These are phyloP conservation scores for Drosophila paracracens DNA, from an alignment of 2,888 invertebrate genomes.

Conservation along the genomic window DNA sequence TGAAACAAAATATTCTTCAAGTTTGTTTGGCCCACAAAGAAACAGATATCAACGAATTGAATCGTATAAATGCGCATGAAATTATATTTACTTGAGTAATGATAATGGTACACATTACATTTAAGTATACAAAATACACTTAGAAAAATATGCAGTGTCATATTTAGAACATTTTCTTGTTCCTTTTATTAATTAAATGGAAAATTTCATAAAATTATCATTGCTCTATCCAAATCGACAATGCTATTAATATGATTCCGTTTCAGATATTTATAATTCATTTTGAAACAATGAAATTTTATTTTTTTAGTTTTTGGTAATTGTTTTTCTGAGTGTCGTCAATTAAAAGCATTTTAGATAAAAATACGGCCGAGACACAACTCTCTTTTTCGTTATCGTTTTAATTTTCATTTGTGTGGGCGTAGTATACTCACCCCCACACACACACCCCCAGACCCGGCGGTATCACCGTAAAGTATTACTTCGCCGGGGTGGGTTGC, in stretches of 20 bases:
- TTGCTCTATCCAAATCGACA: neutral
- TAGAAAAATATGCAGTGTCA: neutral
- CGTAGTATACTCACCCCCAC: too few relatives aligned
- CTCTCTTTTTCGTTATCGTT: slow-evolving; percentile 36
- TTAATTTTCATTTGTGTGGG: slow-evolving; percentile 6
- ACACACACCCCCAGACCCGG: too few relatives aligned
- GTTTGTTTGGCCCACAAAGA: neutral
- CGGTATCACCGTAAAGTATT: too few relatives aligned
- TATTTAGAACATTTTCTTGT: neutral
- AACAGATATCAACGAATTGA: neutral
- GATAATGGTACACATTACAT: neutral
- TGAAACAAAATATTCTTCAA: neutral
- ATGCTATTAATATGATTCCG: neutral
- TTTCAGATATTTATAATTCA: neutral
- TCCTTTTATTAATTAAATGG: neutral
- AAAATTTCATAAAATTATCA: neutral
- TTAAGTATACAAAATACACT: neutral
- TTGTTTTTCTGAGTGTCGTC: neutral
- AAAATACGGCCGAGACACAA: slow-evolving; percentile 9
- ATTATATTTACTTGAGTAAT: neutral
- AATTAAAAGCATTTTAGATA: neutral
- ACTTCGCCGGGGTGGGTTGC: too few relatives aligned
- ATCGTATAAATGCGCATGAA: neutral
- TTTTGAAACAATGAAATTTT: neutral
- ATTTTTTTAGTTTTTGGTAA: neutral